Base-by-base conservation (phyloP, 2,113 vertebrate genomes). In the Bolborhynchus lineola region DNA sequence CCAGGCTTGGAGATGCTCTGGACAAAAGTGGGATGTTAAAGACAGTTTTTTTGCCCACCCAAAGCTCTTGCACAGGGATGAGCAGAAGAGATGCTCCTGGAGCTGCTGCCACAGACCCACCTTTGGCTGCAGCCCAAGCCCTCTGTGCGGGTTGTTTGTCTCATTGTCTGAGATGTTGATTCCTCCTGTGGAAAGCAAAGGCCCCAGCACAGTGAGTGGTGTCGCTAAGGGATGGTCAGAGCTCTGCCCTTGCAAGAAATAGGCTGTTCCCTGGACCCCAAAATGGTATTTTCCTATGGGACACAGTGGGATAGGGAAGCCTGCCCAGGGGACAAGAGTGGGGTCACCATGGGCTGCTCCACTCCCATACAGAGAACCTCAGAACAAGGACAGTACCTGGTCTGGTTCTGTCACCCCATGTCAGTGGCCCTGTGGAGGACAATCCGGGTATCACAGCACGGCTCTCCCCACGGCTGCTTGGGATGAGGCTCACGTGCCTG, bases 1-100 rank as follows among this genome's bases (percentile, higher is more conserved):
- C 21, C 24, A 41, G 50, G 11, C 14, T 84, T 3, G 2, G 47
- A 24, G 29, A 50, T 21, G 33, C 53, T 31, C 62, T 41, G 50
- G 25, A 31, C 31, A 62, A 33, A 68, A 29, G 0, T 0, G 7
- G 2, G 3, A 0, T 2, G 3, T 55, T 39, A 52, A 46, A 71
- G 24, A 18, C 62, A 13, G 11, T 1, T 0, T n/a, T n/a, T 55
- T 37, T 35, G 10, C 17, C 63, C 78, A 20, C 20, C 42, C 67
- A 23, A 18, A 52, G 19, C 3, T 35, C n/a, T 53, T 11, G 6
- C 78, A 63, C 10, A 19, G 18, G 8, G 17, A 31, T 15, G 67
- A 88, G 37, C 62, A 62, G 62, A 68, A 75, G 39, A 26, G 29
- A 44, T 60, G 47, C 24, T 24, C 41, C 2, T 0, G n/a, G 77